Base-by-base conservation (phyloP, 2,888 invertebrate genomes). In the Mystacides longicornis region DNA sequence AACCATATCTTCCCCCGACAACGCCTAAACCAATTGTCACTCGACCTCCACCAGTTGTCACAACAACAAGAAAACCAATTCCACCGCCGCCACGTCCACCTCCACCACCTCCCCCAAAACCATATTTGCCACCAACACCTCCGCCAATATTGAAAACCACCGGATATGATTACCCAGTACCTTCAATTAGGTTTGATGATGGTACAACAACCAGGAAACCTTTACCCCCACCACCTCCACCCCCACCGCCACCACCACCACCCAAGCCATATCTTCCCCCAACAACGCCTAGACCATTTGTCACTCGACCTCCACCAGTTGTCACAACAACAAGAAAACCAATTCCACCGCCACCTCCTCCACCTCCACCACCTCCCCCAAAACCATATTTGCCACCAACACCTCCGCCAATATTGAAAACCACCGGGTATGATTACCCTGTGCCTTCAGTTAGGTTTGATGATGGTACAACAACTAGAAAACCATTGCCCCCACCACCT, bases 161-260 rank as follows among this genome's bases (percentile, higher is more conserved):
- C 14, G 49, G 49, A 3, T 54, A 49, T 19, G 2, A 19, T 16
- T 49, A 49, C 21, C 18, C 49, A 1, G 22, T 22, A 1, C 49
- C 54, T 7, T 14, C 0, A 37, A 49, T 45, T 23, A 23, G 42
- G 2, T 49, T 54, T 11, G 16, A 31, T 1, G 31, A 27, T 11
- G 16, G 22, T 1, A 37, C 49, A 23, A 37, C 49, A 2, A 47
- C 47, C 5, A 45, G 46, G 3, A 22, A n/a, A 20, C 51, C 51
- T 19, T 22, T 47, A 19, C 51, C 55, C 1, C 51, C 55, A 11
- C 51, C 55, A 2, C 23, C 45, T 22, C 22, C 47, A 20, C 49
- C 48, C 16, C 37, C 49, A n/a, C 53, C 53, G 4, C 53, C 53
- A 22, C 49, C 48, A 37, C 37, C 53, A 2, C 49, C 53, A 22